Percentiles rank a stretch among this genome's conserved stretches.
phyloP scores from a whole-genome alignment of 2,888 invertebrate genomes.

The Ommatoiulus sabulosus region DNA sequence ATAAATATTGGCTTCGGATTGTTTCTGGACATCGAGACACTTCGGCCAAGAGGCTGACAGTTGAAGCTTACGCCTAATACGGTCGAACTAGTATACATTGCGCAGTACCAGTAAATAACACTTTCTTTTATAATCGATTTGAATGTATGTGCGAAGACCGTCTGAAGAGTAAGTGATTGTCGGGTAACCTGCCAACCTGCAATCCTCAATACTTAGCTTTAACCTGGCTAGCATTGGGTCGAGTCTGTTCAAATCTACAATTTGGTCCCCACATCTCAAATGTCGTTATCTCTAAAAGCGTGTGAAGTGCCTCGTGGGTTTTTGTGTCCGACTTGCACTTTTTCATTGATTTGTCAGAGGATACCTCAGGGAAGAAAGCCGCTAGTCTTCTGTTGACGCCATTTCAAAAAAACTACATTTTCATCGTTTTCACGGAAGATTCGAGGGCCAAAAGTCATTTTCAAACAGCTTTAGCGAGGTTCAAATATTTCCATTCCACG shows the following conservation, averaged over 20 bases:
- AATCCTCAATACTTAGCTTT: constrained; percentile 42
- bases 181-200: constrained; percentile 41
- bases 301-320: constrained; percentile 47
- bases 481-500: constrained; percentile 24
- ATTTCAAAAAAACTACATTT: constrained; percentile 16
- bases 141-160: not conserved
- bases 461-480: constrained; percentile 38
- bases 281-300: constrained; percentile 48
- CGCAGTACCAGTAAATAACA: constrained; percentile 20
- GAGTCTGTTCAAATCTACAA: constrained; percentile 45
- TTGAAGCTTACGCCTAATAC: not conserved
- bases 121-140: constrained; percentile 35
- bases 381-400: constrained; percentile 38
- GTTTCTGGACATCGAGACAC: not conserved
- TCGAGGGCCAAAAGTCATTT: constrained; percentile 38
- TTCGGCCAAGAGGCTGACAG: not conserved
- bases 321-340: constrained; percentile 47
- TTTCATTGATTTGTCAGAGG: constrained; percentile 45
- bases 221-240: constrained; percentile 38
- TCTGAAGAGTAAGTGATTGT: constrained; percentile 48
- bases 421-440: constrained; percentile 38
- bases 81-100: not conserved
- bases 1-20: not conserved
- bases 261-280: constrained; percentile 47
- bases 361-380: constrained; percentile 47